Evolutionary conservation across 1,140 invertebrate species (phyloP), one percentile per base, ranked within the genome.

Genomic region (Plectrocnemia conspersa): DNA sequence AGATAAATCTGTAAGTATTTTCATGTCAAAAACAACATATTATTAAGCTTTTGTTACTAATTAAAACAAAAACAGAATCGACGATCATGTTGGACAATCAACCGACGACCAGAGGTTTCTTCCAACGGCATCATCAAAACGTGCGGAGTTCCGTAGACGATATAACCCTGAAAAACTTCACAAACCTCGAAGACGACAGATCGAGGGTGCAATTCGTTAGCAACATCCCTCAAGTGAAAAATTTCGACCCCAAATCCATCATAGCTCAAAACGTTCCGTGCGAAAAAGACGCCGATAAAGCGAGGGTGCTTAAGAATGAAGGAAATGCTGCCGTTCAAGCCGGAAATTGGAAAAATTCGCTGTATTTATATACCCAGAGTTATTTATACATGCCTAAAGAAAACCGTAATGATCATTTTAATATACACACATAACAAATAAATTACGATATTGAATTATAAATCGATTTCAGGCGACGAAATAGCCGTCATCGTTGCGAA

Each of bases 401-500:
- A 66, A 76, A 82, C 69, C 77, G 84, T 88, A 67, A 67, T 65
- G 16, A 40, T 6, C n/a, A 15, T 64, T 45, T 64, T 50, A 24
- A 18, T 11, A 33, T 1, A 11, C 13, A 22, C 4, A 23, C 18
- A 42, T 11, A 35, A 18, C 15, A 33, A 18, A 15, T 5, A n/a
- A 15, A 10, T 21, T 7, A 50, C 27, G 16, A 16, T 11, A 10
- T 2, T 11, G 2, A 3, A 13, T 13, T 13, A 3, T 33, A 2
- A 3, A 45, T 45, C 25, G 3, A 10, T 70, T 66, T 54, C 63
- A 75, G 77, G 68, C 52, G 74, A 76, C 65, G 82, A 91, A 38
- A 64, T 91, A 1, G 77, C 88, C 0, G 79, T 93, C 32, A 77
- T 88, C 2, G 78, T 88, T 56, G 91, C 88, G 2, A 97, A 96